Evolutionary conservation across 2,888 invertebrate genomes (phyloP), one percentile per base, ranked within the genome.

Genomic region (Diabrotica balteata): DNA sequence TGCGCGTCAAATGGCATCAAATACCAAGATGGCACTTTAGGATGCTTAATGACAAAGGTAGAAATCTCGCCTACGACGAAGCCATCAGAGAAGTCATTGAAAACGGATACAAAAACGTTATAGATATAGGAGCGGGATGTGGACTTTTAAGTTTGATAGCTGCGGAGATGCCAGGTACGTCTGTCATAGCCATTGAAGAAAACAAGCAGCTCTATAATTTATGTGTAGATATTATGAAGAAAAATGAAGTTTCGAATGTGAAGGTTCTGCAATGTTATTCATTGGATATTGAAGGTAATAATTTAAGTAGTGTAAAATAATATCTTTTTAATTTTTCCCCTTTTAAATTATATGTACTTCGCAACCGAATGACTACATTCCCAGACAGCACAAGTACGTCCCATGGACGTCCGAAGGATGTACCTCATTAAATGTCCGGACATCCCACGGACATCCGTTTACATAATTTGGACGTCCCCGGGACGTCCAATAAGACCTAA

Each of bases 1-100:
- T 92, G 79, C 90, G 90, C 71, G 84, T 91, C 0, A 90, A 89
- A 76, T 90, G 91, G 80, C 84, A 89, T 71, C 83, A 91, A 67
- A 87, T 94, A 53, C 91, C 92, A 69, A 84, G 93, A 60, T 94
- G 94, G 94, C 94, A 94, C 81, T 94, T 90, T 81, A 85, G 91
- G 67, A 94, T 94, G 94, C 82, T 94, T 43, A 95, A 94, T 84
- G 94, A 94, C 80, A 85, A 82, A 67, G 80, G 82, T 17, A 85
- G 94, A 53, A 94, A 95, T 83, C 80, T 85, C 65, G 87, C 89
- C 0, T 95, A 90, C 79, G 84, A 85, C 63, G 80, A 83, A 62
- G 93, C 93, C 0, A 90, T 94, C 69, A 86, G 64, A 47, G 57
- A 58, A 9, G 11, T 66, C 1, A 49, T 62, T 8, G 47, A 43